phyloP scores from a whole-genome alignment of 2,113 vertebrate genomes.

The Merops nubicus region DNA sequence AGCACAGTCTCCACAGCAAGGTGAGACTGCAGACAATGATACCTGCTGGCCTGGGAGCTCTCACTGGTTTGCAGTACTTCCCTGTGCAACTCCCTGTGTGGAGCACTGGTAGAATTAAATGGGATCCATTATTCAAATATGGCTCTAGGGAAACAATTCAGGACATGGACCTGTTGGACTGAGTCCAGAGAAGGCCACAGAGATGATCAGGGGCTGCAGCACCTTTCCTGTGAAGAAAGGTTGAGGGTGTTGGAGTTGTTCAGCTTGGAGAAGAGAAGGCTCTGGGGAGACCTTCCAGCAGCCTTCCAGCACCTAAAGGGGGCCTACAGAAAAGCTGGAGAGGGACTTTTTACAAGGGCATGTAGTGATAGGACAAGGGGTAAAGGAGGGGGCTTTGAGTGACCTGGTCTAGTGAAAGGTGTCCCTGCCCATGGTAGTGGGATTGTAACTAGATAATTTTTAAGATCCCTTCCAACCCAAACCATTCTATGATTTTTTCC shows the following conservation, averaged over 20 bases:
- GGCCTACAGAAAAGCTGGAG: not conserved
- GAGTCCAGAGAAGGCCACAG: too few relatives aligned
- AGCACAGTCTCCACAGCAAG: not conserved
- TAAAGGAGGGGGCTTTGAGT: not conserved
- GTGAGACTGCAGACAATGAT: rapidly evolving
- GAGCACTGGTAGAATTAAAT: not conserved
- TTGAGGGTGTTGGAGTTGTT: not conserved
- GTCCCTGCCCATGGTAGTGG: not conserved
- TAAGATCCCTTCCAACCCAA: not conserved
- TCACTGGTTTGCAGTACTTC: not conserved
- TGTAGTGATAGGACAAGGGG: not conserved
- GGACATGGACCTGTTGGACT: not conserved
- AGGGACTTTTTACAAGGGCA: not conserved
- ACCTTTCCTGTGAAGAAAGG: not conserved
- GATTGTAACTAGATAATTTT: not conserved
- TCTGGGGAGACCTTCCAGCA: not conserved
- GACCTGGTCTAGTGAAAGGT: not conserved
- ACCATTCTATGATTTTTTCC: not conserved
- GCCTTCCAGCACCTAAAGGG: not conserved
- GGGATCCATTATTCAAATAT: not conserved
- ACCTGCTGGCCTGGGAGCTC: not conserved
- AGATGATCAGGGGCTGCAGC: not conserved
- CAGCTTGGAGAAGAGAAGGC: not conserved
- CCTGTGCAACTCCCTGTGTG: not conserved
- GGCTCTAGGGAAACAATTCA: not conserved